Evolutionary conservation across 2,113 vertebrate genomes (phyloP).

Genomic region (Lethenteron camtschaticum): DNA sequence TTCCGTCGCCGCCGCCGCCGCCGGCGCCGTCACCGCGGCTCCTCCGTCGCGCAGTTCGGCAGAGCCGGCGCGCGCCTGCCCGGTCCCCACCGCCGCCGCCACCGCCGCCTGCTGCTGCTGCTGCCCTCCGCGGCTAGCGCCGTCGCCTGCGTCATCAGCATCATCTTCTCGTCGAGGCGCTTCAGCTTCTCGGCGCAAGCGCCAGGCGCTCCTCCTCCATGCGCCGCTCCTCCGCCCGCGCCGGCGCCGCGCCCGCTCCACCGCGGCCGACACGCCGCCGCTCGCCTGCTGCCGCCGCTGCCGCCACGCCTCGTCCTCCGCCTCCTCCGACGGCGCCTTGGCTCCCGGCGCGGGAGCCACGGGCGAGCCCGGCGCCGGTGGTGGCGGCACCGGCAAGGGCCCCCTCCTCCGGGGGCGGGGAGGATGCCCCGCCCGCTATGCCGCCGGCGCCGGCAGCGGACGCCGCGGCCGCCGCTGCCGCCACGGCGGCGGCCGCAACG

Average conservation of each 20-base stretch:
- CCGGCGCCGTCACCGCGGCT: slow-evolving; percentile 8
- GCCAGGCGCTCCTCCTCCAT: slow-evolving; percentile 73
- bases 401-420: slow-evolving; percentile 20
- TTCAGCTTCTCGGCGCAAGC: slow-evolving; percentile 74
- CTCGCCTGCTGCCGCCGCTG: slow-evolving; percentile 66
- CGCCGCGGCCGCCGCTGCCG: no score
- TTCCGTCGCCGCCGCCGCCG: slow-evolving; percentile 8
- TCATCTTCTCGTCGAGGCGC: slow-evolving; percentile 43
- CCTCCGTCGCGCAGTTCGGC: slow-evolving; percentile 3
- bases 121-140: slow-evolving; percentile 22
- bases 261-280: slow-evolving; percentile 52
- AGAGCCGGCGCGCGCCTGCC: slow-evolving; percentile 8
- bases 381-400: slow-evolving; percentile 19
- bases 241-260: slow-evolving; percentile 54
- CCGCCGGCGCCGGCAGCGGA: no score
- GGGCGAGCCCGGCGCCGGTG: slow-evolving; percentile 9
- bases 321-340: slow-evolving; percentile 33
- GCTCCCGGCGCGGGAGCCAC: slow-evolving; percentile 15
- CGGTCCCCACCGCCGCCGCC: slow-evolving; percentile 8
- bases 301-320: slow-evolving; percentile 72
- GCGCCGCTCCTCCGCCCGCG: slow-evolving; percentile 56
- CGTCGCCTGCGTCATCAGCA: no score
- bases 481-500: no score
- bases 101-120: slow-evolving; percentile 18
- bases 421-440: not conserved